phyloP scores from a whole-genome alignment of 2,113 vertebrate genomes.

The Ochotona curzoniae region DNA sequence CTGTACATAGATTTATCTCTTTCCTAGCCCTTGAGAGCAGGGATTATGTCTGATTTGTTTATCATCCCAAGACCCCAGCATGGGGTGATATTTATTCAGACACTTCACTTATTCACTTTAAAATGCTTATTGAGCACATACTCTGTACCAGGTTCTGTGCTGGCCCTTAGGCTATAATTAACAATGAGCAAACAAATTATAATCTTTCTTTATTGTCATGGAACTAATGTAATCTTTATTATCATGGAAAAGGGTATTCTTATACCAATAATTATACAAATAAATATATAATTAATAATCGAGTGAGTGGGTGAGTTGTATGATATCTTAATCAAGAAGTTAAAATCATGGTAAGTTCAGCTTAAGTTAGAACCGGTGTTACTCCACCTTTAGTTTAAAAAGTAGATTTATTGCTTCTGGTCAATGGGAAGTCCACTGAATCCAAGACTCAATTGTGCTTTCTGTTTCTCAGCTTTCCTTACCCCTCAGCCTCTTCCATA shows the following conservation, averaged over 20 bases:
- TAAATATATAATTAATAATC: conserved; percentile 28
- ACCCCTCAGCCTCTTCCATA: neutral
- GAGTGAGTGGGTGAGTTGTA: neutral
- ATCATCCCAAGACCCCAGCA: conserved; percentile 12
- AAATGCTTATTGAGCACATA: conserved; percentile 5
- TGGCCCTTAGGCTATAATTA: conserved; percentile 11
- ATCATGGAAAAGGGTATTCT: neutral
- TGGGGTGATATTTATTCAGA: conserved; percentile 17
- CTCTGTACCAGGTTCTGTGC: conserved; percentile 9
- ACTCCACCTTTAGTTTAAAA: conserved; percentile 55
- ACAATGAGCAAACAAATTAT: neutral
- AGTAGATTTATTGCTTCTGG: neutral
- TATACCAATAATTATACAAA: conserved; percentile 38
- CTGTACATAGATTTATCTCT: neutral
- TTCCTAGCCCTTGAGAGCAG: neutral
- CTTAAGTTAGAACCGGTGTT: conserved; percentile 26
- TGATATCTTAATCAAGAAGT: conserved; percentile 32
- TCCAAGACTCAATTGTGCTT: neutral
- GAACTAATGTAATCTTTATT: neutral
- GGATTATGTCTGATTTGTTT: conserved; percentile 30
- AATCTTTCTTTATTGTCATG: neutral
- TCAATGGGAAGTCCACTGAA: neutral
- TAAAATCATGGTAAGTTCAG: conserved; percentile 44
- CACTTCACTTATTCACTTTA: conserved; percentile 16
- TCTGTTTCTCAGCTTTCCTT: conserved; percentile 23